phyloP scores from a whole-genome alignment of 2,113 vertebrate species.

The Tragelaphus scriptus region DNA sequence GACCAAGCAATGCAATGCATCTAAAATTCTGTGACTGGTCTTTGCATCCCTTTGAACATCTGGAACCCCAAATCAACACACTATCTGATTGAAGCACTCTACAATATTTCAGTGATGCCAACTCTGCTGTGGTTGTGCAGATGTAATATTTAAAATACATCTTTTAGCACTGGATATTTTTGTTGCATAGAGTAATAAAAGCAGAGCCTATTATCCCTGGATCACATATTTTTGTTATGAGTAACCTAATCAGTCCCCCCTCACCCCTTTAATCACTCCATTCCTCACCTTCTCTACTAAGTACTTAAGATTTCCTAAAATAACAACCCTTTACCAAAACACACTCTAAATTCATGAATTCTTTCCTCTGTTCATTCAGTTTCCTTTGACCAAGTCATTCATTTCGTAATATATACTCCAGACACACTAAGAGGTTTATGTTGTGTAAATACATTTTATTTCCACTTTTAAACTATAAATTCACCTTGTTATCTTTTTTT shows the following conservation, averaged over 20 bases:
- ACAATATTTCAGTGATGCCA: not conserved
- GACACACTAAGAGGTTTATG: not conserved
- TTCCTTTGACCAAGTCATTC: not conserved
- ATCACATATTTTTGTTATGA: not conserved
- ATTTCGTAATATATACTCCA: not conserved
- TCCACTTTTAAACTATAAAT: not conserved
- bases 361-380: not conserved
- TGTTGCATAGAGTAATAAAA: not conserved
- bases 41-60: not conserved
- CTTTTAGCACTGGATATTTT: not conserved
- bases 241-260: not conserved
- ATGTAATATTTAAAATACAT: not conserved
- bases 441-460: not conserved
- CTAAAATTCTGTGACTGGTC: not conserved
- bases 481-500: not conserved
- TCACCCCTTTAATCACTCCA: not conserved
- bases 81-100: not conserved
- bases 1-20: not conserved
- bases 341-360: slow-evolving; percentile 5
- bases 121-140: not conserved
- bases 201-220: not conserved
- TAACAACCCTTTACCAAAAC: not conserved
- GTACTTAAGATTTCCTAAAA: slow-evolving; percentile 19
- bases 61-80: not conserved
- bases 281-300: not conserved